Evolutionary conservation across 2,888 invertebrate genomes (phyloP), one percentile per base, ranked within the genome.

Genomic region (Molanna angustata): DNA sequence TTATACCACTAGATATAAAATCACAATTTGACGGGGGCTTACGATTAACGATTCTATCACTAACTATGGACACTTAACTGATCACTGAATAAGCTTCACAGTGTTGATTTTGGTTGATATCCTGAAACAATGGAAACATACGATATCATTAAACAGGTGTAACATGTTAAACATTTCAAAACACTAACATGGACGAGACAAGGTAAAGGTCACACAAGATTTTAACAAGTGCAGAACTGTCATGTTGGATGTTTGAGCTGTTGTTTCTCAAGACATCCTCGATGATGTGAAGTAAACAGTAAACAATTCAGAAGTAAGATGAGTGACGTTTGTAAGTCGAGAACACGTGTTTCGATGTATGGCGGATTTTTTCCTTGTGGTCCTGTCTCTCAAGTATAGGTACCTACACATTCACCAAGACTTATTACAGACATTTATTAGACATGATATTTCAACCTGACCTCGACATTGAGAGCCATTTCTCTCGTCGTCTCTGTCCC

Each of bases 381-480:
- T 27, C 40, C 20, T 46, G 45, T 45, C 39, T 43, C 13, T 52
- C 48, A 52, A 47, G 47, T 27, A 52, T 47, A 44, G n/a, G 49
- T 49, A 54, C 54, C 39, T 44, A 40, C 32, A 20, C 17, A 20
- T 18, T 4, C 43, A 22, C 13, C 21, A 21, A 4, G 18, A 45
- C 32, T 46, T 39, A 45, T 49, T 44, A 52, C 43, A 16, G 73
- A 72, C 74, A 75, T 75, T 74, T 74, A 73, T 69, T 71, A n/a
- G n/a, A n/a, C n/a, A n/a, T n/a, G n/a, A 51, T n/a, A 4, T 22
- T 32, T 70, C 74, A 73, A 74, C 73, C 74, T 76, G 74, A 72
- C 71, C 69, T 67, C 65, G 67, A 69, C 14, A 27, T 44, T 17
- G 13, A 32, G 21, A 27, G 40, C 32, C 31, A 20, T 40, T 31